Percentiles rank a stretch among this genome's conserved stretches.
These are phyloP conservation scores for Brachystomella parvula DNA, from an alignment of 1,140 invertebrate genomes.

Conservation along the genomic window DNA sequence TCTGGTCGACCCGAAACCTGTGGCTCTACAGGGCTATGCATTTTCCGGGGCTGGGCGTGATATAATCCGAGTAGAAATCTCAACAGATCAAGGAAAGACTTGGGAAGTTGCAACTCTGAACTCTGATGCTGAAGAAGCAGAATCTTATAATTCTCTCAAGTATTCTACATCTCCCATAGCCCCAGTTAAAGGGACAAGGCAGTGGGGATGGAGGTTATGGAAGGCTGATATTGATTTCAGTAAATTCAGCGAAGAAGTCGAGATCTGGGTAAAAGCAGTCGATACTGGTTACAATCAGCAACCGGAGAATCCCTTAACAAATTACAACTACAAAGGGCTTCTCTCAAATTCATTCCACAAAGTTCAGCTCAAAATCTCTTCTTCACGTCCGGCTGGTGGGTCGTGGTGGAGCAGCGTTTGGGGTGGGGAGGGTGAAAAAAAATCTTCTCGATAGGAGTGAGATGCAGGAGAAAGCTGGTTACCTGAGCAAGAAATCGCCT, in stretches of 20 bases:
- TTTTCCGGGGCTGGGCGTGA: slow-evolving; percentile 90
- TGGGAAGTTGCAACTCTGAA: too few species aligned
- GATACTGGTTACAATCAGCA: slow-evolving; percentile 96
- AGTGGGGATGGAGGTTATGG: slow-evolving; percentile 94
- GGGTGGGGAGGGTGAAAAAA: too few species aligned
- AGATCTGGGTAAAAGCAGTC: slow-evolving; percentile 88
- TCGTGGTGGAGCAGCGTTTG: too few species aligned
- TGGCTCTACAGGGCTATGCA: slow-evolving; percentile 66
- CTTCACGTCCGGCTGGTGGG: too few species aligned
- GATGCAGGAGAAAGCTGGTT: too few species aligned
- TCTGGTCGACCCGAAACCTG: slow-evolving; percentile 50
- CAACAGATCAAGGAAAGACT: slow-evolving; percentile 67
- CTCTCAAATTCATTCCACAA: too few species aligned
- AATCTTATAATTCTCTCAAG: too few species aligned
- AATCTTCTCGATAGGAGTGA: too few species aligned
- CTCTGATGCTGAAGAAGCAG: too few species aligned
- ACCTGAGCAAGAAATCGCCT: too few species aligned
- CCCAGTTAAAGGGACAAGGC: slow-evolving; percentile 45
- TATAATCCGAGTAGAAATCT: slow-evolving; percentile 80
- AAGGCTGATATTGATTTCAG: slow-evolving; percentile 56
- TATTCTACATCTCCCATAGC: too few species aligned
- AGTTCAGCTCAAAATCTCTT: too few species aligned
- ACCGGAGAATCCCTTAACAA: slow-evolving; percentile 80
- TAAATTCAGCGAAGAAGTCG: slow-evolving; percentile 46
- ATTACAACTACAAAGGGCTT: slow-evolving; percentile 99